Evolutionary conservation across 2,888 invertebrate species (phyloP).

Genomic region (Andricus quercusramuli): DNA sequence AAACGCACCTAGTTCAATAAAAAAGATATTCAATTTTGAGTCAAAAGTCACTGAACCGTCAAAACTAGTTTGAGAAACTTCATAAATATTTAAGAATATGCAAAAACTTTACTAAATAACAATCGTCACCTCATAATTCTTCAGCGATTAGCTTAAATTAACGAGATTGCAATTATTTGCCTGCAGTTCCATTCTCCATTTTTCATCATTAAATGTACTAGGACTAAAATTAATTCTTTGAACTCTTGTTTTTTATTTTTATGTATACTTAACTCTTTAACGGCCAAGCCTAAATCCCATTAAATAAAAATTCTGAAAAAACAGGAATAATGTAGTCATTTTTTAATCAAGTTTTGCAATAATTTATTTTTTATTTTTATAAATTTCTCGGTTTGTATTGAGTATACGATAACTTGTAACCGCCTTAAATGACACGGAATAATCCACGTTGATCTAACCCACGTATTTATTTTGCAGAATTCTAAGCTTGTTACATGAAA

Average conservation of each 20-base stretch:
- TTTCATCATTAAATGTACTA: not conserved
- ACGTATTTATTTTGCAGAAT: no score
- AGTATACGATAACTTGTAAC: no score
- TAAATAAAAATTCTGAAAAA: no score
- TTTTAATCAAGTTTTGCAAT: no score
- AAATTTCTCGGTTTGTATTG: no score
- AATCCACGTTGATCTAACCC: no score
- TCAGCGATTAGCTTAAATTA: not conserved
- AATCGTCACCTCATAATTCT: not conserved
- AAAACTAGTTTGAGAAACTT: not conserved
- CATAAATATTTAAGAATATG: not conserved
- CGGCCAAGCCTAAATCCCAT: no score
- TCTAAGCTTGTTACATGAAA: no score
- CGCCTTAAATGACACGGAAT: no score
- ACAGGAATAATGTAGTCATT: no score
- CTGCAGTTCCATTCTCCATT: not conserved
- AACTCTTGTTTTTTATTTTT: not conserved
- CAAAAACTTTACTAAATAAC: not conserved
- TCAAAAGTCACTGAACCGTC: not conserved
- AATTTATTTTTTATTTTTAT: no score
- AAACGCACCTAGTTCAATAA: not conserved
- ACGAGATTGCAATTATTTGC: not conserved
- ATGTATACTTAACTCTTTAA: no score
- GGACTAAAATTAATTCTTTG: not conserved
- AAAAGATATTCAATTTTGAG: not conserved